These are phyloP conservation scores for Apis dorsata DNA, from an alignment of 1,140 invertebrate genomes.

Conservation along the genomic window DNA sequence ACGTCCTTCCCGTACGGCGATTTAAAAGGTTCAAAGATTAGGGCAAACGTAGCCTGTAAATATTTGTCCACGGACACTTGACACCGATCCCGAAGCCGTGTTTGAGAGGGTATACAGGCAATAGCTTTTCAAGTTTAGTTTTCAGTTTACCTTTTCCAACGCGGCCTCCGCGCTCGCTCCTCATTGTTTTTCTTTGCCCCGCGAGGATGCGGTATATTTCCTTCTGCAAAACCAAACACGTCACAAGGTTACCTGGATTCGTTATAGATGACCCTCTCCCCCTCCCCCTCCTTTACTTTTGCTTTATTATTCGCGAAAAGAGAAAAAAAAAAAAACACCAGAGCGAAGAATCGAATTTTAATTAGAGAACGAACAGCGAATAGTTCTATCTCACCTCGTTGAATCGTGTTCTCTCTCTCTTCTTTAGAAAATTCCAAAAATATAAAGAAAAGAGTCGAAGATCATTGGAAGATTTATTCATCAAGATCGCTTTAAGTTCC, in stretches of 20 bases:
- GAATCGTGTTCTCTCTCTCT: too few relatives aligned
- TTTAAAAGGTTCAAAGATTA: constrained; percentile 36
- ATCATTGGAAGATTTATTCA: too few relatives aligned
- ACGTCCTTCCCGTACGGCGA: neutral
- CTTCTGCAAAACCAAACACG: neutral
- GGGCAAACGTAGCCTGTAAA: constrained; percentile 22
- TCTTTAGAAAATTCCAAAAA: too few relatives aligned
- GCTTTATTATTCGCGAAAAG: neutral
- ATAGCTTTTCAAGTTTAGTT: constrained; percentile 22
- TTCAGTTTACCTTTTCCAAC: neutral
- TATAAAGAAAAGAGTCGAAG: too few relatives aligned
- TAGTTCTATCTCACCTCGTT: too few relatives aligned
- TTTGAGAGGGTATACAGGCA: constrained; percentile 2
- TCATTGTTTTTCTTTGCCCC: neutral
- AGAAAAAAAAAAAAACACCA: too few relatives aligned
- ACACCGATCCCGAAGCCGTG: constrained; percentile 30
- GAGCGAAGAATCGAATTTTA: too few relatives aligned
- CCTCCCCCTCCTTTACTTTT: too few relatives aligned
- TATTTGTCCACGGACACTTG: constrained; percentile 36
- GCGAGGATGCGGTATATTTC: neutral
- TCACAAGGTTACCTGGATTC: neutral
- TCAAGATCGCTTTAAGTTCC: too few relatives aligned
- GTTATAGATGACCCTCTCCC: neutral
- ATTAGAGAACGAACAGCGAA: too few relatives aligned
- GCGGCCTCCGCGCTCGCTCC: neutral